phyloP scores from a whole-genome alignment of 2,113 vertebrate genomes.

The Bos javanicus region DNA sequence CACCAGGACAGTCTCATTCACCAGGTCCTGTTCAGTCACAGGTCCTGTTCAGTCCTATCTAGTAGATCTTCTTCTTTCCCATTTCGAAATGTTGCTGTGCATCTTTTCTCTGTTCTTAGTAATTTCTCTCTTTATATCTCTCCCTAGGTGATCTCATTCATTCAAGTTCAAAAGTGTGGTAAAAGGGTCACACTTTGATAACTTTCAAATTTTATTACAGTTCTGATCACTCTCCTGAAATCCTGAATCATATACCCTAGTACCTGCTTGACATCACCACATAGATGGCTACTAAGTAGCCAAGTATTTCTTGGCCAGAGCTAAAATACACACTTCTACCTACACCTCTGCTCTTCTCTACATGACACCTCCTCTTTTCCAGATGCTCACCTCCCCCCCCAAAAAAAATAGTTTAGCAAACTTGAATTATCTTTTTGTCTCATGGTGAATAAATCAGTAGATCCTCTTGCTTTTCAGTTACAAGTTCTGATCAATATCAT shows the following conservation, averaged over 20 bases:
- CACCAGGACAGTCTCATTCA: not conserved
- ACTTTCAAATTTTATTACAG: not conserved
- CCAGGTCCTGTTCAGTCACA: not conserved
- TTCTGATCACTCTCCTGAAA: not conserved
- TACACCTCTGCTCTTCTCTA: not conserved
- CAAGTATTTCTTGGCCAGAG: not conserved
- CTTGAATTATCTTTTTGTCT: not conserved
- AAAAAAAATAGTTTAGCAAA: not conserved
- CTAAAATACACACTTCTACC: not conserved
- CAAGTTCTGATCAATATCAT: not conserved
- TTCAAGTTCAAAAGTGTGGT: not conserved
- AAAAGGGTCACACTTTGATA: not conserved
- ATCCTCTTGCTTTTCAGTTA: not conserved
- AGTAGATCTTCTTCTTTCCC: not conserved
- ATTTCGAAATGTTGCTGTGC: not conserved
- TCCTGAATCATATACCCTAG: not conserved
- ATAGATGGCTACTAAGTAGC: not conserved
- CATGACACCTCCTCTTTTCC: too few relatives aligned
- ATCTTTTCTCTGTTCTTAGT: not conserved
- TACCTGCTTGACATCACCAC: not conserved
- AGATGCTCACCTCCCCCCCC: not conserved
- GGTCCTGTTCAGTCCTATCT: not conserved
- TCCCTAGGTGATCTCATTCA: not conserved
- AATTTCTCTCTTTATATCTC: not conserved
- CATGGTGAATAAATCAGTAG: not conserved